Evolutionary conservation across 2,797 vertebrate species (phyloP), one percentile per base, ranked within the genome.

Genomic region (Peromyscus eremicus): DNA sequence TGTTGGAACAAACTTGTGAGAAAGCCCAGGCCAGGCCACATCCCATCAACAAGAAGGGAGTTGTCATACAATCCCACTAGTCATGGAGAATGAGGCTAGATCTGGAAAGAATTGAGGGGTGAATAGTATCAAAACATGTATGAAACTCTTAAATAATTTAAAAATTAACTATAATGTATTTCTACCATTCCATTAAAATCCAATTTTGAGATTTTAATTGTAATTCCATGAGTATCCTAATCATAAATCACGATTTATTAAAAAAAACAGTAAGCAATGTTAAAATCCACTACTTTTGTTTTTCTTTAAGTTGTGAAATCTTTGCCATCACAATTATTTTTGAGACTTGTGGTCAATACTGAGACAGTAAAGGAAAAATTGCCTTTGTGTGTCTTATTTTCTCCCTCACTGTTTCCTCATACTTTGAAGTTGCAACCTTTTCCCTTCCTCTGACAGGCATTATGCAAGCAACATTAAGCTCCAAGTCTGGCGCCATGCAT

Each of bases 241-340:
- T 60, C 64, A 76, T 62, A 79, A 80, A 27, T 64, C 70, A 70
- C 66, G 62, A 76, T 19, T 90, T 95, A 57, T 88, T 49, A 27
- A 29, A 94, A 93, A 95, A 32, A 89, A 68, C 10, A 92, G 37
- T 16, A 86, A 90, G 60, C 14, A 89, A 64, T 89, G 82, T 43
- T 80, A 91, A 93, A 34, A 77, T 27, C 70, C 29, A 80, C 2
- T 77, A 27, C 43, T 94, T 94, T 5, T 64, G 5, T 90, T 93
- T 96, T 76, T 60, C 12, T 16, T 34, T 49, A 80, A 94, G 27
- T 86, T 84, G 68, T 83, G 71, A 89, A 71, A 80, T 92, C 49
- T 91, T 94, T 87, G 64, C n/a, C 55, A 57, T 3, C 66, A 49
- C 52, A 94, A 89, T 96, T 89, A 91, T 70, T 92, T 95, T 84